Evolutionary conservation across 2,797 vertebrate species (phyloP), one percentile per base, ranked within the genome.

Genomic region (Sebastes umbrosus): DNA sequence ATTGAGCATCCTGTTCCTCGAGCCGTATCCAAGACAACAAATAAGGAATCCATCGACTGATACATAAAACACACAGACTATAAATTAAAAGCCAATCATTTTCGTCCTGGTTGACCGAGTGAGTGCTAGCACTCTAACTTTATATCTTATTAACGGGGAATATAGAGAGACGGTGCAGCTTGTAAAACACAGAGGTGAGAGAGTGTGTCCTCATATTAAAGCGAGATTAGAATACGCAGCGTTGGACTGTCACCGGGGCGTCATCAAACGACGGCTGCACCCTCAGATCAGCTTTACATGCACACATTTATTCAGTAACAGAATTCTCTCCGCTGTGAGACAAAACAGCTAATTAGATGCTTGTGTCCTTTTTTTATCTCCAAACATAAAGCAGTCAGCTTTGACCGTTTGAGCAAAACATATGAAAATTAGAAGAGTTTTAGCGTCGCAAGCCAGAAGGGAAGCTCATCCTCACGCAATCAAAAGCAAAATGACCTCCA

Each of bases 81-180:
- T 93, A 87, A 92, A 93, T 91, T 84, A 85, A 91, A 87, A 89
- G 80, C 77, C 81, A 89, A 85, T 93, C 81, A 86, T 92, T 87
- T 88, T 84, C 71, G 85, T 87, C 88, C 84, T 84, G 86, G 80
- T 84, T 86, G 90, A 89, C 87, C 69, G 80, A 72, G 67, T 58
- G 84, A 83, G 83, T 9, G 60, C 36, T 24, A 76, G 80, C 75
- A 3, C 78, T 86, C 65, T 66, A 69, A 90, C 79, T 90, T 88
- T 83, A 83, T 88, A 72, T 86, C 80, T 87, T 86, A 90, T 93
- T 93, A 91, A 83, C 64, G n/a, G 66, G 71, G 75, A 84, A 87
- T 67, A 80, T 50, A 80, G 87, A 79, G 86, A 79, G 84, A 76
- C 55, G 6, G 69, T 24, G n/a, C 75, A 18, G 83, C 82, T 82